Conservation (phyloP, 2,888 invertebrate genomes). For the Timema cristinae region DNA sequence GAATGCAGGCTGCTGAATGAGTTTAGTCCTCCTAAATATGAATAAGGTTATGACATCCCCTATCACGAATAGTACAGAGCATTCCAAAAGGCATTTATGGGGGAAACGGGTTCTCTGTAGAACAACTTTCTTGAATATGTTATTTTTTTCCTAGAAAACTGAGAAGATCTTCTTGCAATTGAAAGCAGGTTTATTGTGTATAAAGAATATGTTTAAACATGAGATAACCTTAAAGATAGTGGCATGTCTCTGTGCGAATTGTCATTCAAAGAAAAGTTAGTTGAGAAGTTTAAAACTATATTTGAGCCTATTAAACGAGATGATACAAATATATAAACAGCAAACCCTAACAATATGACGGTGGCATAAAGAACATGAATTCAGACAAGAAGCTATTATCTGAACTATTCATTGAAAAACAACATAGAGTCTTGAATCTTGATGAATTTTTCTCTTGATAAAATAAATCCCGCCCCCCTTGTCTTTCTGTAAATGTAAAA, state of each 20-base stretch:
- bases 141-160: not conserved
- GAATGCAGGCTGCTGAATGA: not conserved
- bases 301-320: not conserved
- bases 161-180: not conserved
- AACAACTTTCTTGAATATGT: not conserved
- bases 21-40: not conserved
- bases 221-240: not conserved
- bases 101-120: not conserved
- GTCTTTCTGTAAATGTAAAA: not conserved
- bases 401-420: not conserved
- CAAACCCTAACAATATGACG: not conserved
- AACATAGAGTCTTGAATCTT: not conserved
- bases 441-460: not conserved
- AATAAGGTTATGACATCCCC: not conserved
- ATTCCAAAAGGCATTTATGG: not conserved
- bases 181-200: not conserved
- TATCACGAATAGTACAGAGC: slow-evolving; percentile 1
- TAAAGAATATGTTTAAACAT: not conserved
- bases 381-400: not conserved
- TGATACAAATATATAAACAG: not conserved
- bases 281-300: slow-evolving; percentile 1
- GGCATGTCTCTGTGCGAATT: not conserved
- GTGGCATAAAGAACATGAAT: not conserved
- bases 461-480: not conserved
- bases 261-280: not conserved